Percentiles rank a stretch among this genome's conserved stretches.
phyloP scores from a whole-genome alignment of 2,797 vertebrate species.

The Acomys russatus region DNA sequence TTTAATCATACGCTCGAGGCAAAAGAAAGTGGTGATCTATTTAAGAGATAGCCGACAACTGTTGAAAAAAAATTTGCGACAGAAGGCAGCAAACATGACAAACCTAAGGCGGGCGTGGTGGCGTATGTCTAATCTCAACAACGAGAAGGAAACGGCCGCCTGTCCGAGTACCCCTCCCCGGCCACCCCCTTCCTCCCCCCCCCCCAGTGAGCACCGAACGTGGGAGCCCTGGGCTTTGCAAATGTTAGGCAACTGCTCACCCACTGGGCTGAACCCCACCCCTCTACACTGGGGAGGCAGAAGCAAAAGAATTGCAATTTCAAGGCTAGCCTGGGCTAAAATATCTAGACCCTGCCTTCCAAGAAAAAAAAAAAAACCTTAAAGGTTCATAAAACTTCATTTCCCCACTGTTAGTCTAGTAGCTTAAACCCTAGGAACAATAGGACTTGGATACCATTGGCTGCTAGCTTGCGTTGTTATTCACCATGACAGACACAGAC shows the following conservation, averaged over 20 bases:
- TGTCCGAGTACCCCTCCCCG: too few species aligned
- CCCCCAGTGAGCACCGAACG: neutral
- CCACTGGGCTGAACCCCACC: neutral
- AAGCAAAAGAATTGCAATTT: neutral
- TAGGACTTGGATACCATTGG: conserved; percentile 59
- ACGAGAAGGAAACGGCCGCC: neutral
- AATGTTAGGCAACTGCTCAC: neutral
- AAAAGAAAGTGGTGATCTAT: conserved; percentile 17
- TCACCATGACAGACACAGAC: conserved; percentile 71
- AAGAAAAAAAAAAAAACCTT: neutral
- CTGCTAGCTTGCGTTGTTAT: conserved; percentile 67
- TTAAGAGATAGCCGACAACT: neutral
- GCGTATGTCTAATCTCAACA: neutral
- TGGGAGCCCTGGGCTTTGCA: neutral
- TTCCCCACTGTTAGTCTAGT: neutral
- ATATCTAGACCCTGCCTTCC: neutral
- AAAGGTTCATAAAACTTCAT: conserved; percentile 48
- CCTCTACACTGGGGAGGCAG: neutral
- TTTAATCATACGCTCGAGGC: neutral
- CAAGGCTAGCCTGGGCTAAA: neutral
- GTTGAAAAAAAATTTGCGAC: neutral
- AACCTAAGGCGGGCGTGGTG: neutral
- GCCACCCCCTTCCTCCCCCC: neutral
- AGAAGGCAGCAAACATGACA: neutral
- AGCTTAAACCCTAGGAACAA: conserved; percentile 66